Base-by-base conservation (phyloP, 2,797 vertebrate genomes). In the Antrozous pallidus region DNA sequence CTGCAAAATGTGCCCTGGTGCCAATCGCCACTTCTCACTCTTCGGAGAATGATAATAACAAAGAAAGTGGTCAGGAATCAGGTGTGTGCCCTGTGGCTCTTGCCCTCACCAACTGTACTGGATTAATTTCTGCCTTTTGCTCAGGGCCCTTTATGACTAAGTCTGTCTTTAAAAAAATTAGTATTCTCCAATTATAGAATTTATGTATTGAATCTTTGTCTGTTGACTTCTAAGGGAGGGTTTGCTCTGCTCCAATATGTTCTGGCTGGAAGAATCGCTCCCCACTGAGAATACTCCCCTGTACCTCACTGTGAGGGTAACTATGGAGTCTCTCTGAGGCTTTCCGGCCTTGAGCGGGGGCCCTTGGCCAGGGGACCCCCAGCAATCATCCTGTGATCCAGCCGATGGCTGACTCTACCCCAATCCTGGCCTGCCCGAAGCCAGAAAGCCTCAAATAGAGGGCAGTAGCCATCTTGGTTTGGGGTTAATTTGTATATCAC, bases 121-220 rank as follows among this genome's bases (percentile, higher is more conserved):
- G 93, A 78, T 78, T 77, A 56, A 78, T 63, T 54, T 96, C 56
- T 86, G 49, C 40, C 45, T 88, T 95, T 95, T 80, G 9, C 56
- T 75, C 20, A 14, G 45, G 20, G n/a, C 8, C 3, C 51, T 47
- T 69, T 80, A n/a, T 54, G 56, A 78, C 17, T n/a, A 85, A 88
- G 58, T n/a, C 22, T 86, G 40, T 74, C 33, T 77, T 65, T 16
- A 31, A 58, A 38, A 67, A 26, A 31, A 38, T 13, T 12, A 36
- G 79, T 58, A 24, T 56, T 14, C 65, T 71, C 7, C n/a, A 36
- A 1, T 87, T 70, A 40, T 24, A 77, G 8, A 74, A 54, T 85
- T 81, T 85, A 51, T 45, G 28, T 26, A 31, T 58, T 71, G 22
- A 45, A 54, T 63, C 24, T 24, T 81, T 51, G 49, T 22, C 75